Conservation (phyloP, 2,113 vertebrate genomes). For the Lates calcarifer region DNA sequence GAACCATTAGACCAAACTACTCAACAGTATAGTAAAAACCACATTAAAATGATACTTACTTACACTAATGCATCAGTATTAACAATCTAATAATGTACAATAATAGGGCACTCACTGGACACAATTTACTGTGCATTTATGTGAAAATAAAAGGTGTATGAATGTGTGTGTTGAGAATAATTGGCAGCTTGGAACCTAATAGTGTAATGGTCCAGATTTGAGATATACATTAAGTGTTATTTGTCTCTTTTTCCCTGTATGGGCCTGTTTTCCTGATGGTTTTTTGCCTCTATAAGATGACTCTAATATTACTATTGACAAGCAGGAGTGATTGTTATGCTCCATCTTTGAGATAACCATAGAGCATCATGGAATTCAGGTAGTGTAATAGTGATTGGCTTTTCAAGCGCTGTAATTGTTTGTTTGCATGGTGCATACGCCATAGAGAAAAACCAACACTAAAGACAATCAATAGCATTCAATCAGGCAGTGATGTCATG, state of each 20-base stretch:
- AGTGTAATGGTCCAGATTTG: not conserved
- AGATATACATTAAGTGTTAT: not conserved
- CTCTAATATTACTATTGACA: slow-evolving; percentile 34
- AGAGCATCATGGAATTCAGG: slow-evolving; percentile 18
- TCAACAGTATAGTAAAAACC: not conserved
- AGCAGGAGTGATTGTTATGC: slow-evolving; percentile 6
- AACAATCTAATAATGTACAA: not conserved
- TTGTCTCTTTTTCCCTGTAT: not conserved
- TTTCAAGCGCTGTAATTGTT: slow-evolving; percentile 10
- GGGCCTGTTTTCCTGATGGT: not conserved
- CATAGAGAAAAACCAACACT: slow-evolving; percentile 27
- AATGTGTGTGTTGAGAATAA: not conserved
- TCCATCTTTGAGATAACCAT: slow-evolving; percentile 38
- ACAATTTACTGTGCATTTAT: not conserved
- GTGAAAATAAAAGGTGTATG: not conserved
- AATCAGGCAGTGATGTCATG: slow-evolving; percentile 41
- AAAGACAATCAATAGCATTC: slow-evolving; percentile 61
- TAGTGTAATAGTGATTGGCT: not conserved
- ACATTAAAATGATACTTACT: not conserved
- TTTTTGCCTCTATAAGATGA: not conserved
- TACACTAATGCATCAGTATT: not conserved
- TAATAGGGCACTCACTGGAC: not conserved
- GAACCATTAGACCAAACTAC: not conserved
- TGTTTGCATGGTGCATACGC: slow-evolving; percentile 4
- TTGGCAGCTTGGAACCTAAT: not conserved